Evolutionary conservation across 1,140 invertebrate genomes (phyloP), one percentile per base, ranked within the genome.

Genomic region (Bilobella aurantiaca): DNA sequence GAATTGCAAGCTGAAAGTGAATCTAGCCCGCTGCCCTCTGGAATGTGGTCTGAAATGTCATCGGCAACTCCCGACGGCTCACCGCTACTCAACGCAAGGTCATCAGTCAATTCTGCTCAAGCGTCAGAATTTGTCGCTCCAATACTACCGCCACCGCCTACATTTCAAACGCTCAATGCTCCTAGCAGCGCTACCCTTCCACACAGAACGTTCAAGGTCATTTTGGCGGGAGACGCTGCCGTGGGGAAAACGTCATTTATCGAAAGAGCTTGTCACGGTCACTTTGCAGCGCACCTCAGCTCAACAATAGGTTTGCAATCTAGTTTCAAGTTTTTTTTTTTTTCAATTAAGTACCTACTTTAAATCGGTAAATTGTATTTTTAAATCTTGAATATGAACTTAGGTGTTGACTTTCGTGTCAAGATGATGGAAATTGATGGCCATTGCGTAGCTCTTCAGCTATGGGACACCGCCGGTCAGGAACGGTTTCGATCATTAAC

Each of bases 221-320:
- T 87, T 3, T 79, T 87, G 62, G 83, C 83, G 30, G 85, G 85
- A 0, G 85, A 87, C 75, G 82, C 85, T 0, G 81, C 83, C 14
- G 85, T 87, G 1, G 85, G 85, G 16, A 87, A 87, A 75, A 83
- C 83, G 1, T 83, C 82, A 66, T 84, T 87, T 69, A 85, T 86
- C 42, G 80, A 83, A 74, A 72, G 84, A 30, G 78, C 86, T 18
- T 82, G 83, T 69, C 82, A 84, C 73, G 83, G 83, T 21, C 77
- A 79, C 46, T 87, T 85, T 74, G 74, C 80, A 2, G 76, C 75
- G 25, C 82, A 82, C 67, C 76, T 85, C 34, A 82, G 79, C 49
- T 85, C 84, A 1, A 87, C 85, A 1, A 74, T 86, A 64, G 85
- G n/a, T n/a, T n/a, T n/a, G 84, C 84, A 74, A 73, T 74, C 21